Conservation (phyloP, 2,888 invertebrate species). For the Amphipyra tragopoginis region DNA sequence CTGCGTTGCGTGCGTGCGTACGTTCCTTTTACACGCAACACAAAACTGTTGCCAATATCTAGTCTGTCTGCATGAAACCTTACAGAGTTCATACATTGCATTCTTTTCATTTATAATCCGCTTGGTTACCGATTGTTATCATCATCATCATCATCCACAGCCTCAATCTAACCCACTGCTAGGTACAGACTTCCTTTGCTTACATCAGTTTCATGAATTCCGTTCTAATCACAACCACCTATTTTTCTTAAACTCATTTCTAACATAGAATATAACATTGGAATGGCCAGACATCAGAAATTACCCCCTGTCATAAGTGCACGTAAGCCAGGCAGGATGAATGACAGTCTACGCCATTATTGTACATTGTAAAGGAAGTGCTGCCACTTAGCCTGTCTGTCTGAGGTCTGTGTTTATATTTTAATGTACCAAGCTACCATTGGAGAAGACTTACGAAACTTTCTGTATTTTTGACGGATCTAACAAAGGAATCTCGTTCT, state of each 20-base stretch:
- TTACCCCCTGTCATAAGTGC: neutral
- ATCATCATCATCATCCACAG: conserved; percentile 41
- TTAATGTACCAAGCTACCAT: too few relatives aligned
- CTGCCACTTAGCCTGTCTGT: neutral
- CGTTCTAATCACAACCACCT: too few relatives aligned
- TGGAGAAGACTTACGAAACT: neutral
- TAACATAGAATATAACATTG: neutral
- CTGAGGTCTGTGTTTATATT: neutral
- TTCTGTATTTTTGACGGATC: neutral
- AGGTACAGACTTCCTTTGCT: conserved; percentile 12
- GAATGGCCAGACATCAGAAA: neutral
- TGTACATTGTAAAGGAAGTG: neutral
- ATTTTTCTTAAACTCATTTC: too few relatives aligned
- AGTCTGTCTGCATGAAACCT: neutral
- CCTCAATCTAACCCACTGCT: conserved; percentile 18
- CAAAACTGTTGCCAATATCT: conserved; percentile 1
- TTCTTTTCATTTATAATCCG: neutral
- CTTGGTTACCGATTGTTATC: conserved; percentile 7
- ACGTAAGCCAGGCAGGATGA: neutral
- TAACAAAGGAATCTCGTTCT: too few relatives aligned
- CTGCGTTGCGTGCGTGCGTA: conserved; percentile 3
- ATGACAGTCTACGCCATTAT: neutral
- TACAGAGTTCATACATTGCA: neutral
- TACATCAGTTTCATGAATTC: conserved; percentile 9
- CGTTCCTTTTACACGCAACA: conserved; percentile 4